Percentiles rank a stretch among this genome's conserved stretches.
These are phyloP conservation scores for Philhelius pedissequus DNA, from an alignment of 2,888 invertebrate species.

Conservation along the genomic window DNA sequence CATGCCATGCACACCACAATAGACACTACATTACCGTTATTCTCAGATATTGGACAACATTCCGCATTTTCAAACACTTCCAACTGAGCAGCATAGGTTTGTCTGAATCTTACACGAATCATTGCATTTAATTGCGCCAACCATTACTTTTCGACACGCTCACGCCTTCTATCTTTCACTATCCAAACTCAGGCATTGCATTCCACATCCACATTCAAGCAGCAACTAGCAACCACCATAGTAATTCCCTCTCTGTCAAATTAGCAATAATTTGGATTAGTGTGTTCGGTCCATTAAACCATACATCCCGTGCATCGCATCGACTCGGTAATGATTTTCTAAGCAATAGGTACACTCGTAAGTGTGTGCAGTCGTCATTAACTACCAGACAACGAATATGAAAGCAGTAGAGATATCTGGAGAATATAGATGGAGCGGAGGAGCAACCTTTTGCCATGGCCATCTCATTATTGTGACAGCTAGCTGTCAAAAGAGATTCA, in stretches of 20 bases:
- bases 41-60: slow-evolving; percentile 21
- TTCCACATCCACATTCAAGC: neutral
- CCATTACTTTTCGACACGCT: slow-evolving; percentile 33
- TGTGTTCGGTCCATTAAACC: slow-evolving; percentile 38
- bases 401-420: neutral
- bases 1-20: slow-evolving; percentile 69
- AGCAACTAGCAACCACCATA: slow-evolving; percentile 19
- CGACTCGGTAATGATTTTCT: slow-evolving; percentile 14
- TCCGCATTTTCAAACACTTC: neutral
- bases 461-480: slow-evolving; percentile 66
- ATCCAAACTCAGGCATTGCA: neutral
- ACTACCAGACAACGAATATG: neutral
- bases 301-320: neutral
- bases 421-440: neutral
- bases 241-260: slow-evolving; percentile 32
- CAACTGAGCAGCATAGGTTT: neutral
- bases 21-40: slow-evolving; percentile 23
- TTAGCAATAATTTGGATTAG: slow-evolving; percentile 54
- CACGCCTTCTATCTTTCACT: slow-evolving; percentile 6
- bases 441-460: neutral
- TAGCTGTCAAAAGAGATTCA: slow-evolving; percentile 64
- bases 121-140: slow-evolving; percentile 63
- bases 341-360: slow-evolving; percentile 9
- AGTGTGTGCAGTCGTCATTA: slow-evolving; percentile 29
- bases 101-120: slow-evolving; percentile 39